A percentile compares a stretch with the other conserved stretches of the same genome.
Conservation (phyloP, 2,888 invertebrate genomes). For the Alcis repandata region DNA sequence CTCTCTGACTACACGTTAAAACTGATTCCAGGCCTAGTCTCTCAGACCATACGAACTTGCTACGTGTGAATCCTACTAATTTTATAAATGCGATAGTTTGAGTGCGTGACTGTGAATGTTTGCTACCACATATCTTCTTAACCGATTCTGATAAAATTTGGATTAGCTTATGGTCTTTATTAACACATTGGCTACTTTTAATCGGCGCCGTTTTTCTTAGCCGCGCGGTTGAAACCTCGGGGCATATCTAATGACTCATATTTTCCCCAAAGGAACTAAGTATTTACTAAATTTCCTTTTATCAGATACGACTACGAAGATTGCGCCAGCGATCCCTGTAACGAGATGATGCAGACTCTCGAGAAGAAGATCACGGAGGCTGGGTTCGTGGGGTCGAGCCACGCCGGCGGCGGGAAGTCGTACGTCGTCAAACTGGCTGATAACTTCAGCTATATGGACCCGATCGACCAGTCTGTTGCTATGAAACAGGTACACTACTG, state of each 20-base stretch:
- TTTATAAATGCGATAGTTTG: not conserved
- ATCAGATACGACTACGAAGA: conserved; percentile 98
- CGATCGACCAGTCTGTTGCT: conserved; percentile 96
- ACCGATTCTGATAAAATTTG: no score
- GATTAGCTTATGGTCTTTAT: not conserved
- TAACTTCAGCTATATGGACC: conserved; percentile 98
- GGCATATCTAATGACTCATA: no score
- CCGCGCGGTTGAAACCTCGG: no score
- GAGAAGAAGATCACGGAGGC: conserved; percentile 89
- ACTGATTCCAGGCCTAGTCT: no score
- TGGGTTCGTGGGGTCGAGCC: conserved; percentile 88
- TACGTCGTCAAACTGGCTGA: conserved; percentile 94
- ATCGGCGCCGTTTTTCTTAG: no score
- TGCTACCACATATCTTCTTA: no score
- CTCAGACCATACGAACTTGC: no score
- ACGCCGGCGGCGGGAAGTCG: conserved; percentile 86
- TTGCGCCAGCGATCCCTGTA: conserved; percentile 94
- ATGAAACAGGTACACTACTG: conserved; percentile 90
- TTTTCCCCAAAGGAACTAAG: no score
- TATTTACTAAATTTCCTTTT: not conserved
- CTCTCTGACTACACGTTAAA: no score
- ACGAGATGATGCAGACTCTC: conserved; percentile 95
- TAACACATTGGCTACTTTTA: no score
- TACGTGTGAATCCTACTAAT: no score
- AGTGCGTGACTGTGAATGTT: not conserved